Conservation (phyloP, 2,113 vertebrate genomes). For the Mus spicilegus region DNA sequence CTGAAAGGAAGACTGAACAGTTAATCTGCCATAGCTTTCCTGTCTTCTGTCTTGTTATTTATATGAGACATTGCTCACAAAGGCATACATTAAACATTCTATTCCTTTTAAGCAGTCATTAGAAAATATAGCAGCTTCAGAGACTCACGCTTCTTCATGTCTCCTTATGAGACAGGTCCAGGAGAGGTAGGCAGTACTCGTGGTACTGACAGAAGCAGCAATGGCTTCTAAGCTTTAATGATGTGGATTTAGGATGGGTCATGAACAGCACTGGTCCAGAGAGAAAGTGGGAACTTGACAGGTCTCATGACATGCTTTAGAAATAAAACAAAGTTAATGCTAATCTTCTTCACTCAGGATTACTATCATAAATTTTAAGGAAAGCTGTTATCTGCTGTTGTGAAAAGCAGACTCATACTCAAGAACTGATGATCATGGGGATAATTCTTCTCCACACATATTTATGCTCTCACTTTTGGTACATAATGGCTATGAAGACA, state of each 20-base stretch:
- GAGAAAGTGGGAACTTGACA: not conserved
- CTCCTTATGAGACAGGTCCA: not conserved
- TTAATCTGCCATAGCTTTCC: not conserved
- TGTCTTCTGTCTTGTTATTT: not conserved
- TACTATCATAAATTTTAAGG: not conserved
- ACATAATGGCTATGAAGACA: not conserved
- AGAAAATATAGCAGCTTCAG: not conserved
- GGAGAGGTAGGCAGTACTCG: rapidly evolving
- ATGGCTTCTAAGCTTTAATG: not conserved
- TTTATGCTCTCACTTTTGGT: not conserved
- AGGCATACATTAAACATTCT: not conserved
- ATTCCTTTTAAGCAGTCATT: not conserved
- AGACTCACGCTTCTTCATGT: not conserved
- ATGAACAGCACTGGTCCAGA: not conserved
- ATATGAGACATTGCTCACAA: not conserved
- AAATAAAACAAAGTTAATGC: not conserved
- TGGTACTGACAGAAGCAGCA: rapidly evolving
- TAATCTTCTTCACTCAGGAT: not conserved
- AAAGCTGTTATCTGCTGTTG: not conserved
- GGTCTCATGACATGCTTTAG: not conserved
- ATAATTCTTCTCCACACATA: not conserved
- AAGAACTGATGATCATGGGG: not conserved
- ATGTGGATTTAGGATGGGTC: not conserved
- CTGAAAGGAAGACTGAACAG: not conserved
- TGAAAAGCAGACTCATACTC: not conserved